Base-by-base conservation (phyloP, 2,888 invertebrate species). In the Leucania comma region DNA sequence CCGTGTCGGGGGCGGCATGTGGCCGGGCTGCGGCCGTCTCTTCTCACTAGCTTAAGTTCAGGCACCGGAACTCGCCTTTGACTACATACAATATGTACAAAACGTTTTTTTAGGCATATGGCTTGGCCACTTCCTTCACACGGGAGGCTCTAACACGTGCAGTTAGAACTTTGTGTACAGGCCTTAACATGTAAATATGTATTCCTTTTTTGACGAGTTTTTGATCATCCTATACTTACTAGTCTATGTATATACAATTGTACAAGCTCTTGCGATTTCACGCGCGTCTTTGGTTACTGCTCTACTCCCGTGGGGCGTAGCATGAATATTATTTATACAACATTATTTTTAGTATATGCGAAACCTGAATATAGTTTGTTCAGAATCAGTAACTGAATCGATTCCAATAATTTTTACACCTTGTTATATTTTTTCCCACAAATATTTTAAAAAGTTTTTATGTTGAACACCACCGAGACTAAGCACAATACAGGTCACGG, bases 71-170 rank as follows among this genome's bases (percentile, higher is more conserved):
- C n/a, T 42, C 42, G 14, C 29, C 20, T 24, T 50, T 10, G 38
- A 51, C 20, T 29, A 24, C 12, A 32, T 69, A 17, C 57, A 50
- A 70, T 24, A 56, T 20, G 1, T 46, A 54, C 20, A 6, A 17
- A 35, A 22, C 22, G 6, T 46, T 38, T 26, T 38, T 65, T 67
- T 38, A 17, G 4, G 5, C 51, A 38, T 38, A 29, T 3, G 20
- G 0, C 24, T n/a, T 38, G n/a, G 24, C 57, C 24, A 51, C 32
- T 57, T 24, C 57, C 29, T 70, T 70, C 22, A 24, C 29, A 14
- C 48, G 12, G 10, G 29, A 70, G 1, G 22, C 14, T 38, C 14
- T 38, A 26, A 29, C 29, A 29, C 53, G 20, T 38, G 35, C 14
- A 20, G 32, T 54, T 17, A 32, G 22, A 54, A 17, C 14, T 51